These are phyloP conservation scores for Teleogryllus oceanicus DNA, from an alignment of 2,888 invertebrate species.

Conservation along the genomic window DNA sequence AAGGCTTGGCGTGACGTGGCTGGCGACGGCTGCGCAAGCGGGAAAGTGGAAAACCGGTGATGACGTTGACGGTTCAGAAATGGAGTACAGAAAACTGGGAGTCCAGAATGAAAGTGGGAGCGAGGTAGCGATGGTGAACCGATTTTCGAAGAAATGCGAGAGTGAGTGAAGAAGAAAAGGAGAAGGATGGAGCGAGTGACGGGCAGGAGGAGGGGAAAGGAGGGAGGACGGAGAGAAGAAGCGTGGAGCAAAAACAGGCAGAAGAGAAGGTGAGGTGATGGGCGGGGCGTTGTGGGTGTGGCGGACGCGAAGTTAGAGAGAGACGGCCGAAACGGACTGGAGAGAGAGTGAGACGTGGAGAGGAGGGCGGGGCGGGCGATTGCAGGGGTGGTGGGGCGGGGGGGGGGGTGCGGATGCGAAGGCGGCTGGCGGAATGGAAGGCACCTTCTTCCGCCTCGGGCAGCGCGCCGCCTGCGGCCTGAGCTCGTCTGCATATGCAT, in stretches of 20 bases:
- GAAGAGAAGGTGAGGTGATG: background rate
- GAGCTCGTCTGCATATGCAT: slow-evolving; percentile 3
- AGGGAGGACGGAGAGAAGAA: no score
- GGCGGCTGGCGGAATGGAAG: background rate
- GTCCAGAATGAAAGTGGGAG: no score
- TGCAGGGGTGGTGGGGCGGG: background rate
- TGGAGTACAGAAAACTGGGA: no score
- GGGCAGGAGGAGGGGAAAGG: background rate
- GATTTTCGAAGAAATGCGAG: no score
- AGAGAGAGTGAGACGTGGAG: no score
- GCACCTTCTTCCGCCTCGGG: background rate
- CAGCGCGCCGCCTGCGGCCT: no score
- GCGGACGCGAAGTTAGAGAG: background rate
- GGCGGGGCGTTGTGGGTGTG: background rate
- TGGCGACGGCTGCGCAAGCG: no score
- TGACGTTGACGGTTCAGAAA: no score
- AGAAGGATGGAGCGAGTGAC: background rate
- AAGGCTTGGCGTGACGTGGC: background rate
- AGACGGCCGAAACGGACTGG: background rate
- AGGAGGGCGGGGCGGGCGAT: no score
- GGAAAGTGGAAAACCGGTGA: no score
- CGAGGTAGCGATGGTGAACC: no score
- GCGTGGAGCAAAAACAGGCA: background rate
- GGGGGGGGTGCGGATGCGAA: background rate
- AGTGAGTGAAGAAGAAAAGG: no score